Conservation (phyloP, 1,140 invertebrate genomes). For the Zaprionus capensis region DNA sequence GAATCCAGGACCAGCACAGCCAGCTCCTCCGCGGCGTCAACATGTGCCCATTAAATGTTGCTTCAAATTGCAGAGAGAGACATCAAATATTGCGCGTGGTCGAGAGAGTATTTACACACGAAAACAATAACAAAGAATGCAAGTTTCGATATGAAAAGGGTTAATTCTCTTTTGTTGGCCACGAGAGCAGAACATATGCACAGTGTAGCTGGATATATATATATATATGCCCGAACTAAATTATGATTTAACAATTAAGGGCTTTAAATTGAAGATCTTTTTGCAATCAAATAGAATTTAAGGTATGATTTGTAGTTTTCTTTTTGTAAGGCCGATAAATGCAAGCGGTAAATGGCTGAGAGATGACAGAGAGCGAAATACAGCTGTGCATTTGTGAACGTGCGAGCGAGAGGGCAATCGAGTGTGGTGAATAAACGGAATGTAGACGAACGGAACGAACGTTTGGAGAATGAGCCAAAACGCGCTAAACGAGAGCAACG, state of each 20-base stretch:
- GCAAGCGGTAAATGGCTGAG: slow-evolving; percentile 49
- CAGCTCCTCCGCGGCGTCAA: neutral
- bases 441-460: slow-evolving; percentile 49
- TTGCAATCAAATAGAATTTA: slow-evolving; percentile 9
- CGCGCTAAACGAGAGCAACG: slow-evolving; percentile 47
- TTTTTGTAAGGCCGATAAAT: slow-evolving; percentile 35
- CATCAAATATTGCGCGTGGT: slow-evolving; percentile 1
- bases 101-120: neutral
- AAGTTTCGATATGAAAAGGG: slow-evolving; percentile 4
- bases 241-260: neutral
- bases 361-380: slow-evolving; percentile 34
- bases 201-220: neutral
- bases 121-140: slow-evolving; percentile 8
- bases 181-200: neutral
- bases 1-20: slow-evolving; percentile 1
- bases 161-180: slow-evolving; percentile 3
- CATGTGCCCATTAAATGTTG: slow-evolving; percentile 1
- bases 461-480: slow-evolving; percentile 54
- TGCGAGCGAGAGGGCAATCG: slow-evolving; percentile 33
- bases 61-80: neutral
- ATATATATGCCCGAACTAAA: neutral
- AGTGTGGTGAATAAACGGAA: slow-evolving; percentile 47
- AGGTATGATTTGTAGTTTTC: slow-evolving; percentile 16
- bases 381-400: slow-evolving; percentile 34
- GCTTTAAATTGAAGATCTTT: neutral